Base-by-base conservation (phyloP, 2,797 vertebrate species). In the Gadopsis marmoratus region DNA sequence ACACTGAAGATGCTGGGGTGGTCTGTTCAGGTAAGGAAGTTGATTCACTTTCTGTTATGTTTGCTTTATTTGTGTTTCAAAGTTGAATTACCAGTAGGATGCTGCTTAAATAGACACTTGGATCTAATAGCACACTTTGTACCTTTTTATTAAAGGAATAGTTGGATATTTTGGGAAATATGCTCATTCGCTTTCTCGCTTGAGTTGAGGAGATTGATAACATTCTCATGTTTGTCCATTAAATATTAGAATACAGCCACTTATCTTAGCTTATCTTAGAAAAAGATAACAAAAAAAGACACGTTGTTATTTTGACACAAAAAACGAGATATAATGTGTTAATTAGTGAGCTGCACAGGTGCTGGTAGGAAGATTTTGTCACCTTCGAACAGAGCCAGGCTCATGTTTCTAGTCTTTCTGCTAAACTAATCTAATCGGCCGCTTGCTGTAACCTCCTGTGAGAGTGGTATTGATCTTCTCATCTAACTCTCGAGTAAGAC, bases 1-100 rank as follows among this genome's bases (percentile, higher is more conserved):
- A 94, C 0, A 0, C 1, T 35, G 91, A 94, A 79, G 93, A 94
- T 55, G 92, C 86, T 14, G 92, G 93, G 0, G 90, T 94, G 19
- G 0, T 93, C 39, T 94, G 93, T 54, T 91, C 90, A 78, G 90
- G 92, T 93, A 63, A 71, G 64, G 26, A 4, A 29, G 17, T 45
- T 66, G 1, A 59, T 11, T 62, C 14, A 9, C 10, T 56, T 26
- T 72, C 47, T 53, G 19, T 60, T 48, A 21, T 50, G 6, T 67
- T 62, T 78, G 14, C 31, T 62, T 51, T 48, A 29, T 17, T 45
- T 17, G 12, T 12, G 19, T 64, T 62, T 47, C 3, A 48, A 61
- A 37, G 3, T 13, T 48, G 2, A 13, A 35, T 21, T 23, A 43
- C 14, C 14, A 59, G 13, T 56, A 26, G 19, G 19, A 23, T 47